phyloP scores from a whole-genome alignment of 2,797 vertebrate species.

The Siniperca scherzeri region DNA sequence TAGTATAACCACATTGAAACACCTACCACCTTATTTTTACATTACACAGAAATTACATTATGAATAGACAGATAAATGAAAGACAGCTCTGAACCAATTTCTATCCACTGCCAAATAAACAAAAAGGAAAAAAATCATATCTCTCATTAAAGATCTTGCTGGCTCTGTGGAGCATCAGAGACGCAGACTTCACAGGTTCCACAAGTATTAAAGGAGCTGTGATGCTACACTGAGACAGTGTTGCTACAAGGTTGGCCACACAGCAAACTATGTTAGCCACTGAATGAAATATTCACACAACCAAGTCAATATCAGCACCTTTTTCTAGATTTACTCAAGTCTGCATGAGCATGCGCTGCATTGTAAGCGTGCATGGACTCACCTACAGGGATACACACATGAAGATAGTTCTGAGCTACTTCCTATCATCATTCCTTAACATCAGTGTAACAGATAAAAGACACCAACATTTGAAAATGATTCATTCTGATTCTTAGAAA shows the following conservation, averaged over 20 bases:
- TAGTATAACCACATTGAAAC: neutral
- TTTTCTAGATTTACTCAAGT: neutral
- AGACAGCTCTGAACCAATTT: neutral
- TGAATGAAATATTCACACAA: conserved; percentile 5
- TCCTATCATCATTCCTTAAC: neutral
- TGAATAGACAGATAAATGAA: neutral
- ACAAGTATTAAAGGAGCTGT: neutral
- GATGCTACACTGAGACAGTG: conserved; percentile 2
- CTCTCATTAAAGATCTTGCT: neutral
- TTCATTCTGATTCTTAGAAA: conserved; percentile 3
- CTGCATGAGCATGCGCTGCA: neutral
- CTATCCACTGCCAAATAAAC: neutral
- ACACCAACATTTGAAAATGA: neutral
- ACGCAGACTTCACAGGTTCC: neutral
- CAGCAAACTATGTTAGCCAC: neutral
- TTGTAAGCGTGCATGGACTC: neutral
- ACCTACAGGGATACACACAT: neutral
- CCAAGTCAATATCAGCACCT: neutral
- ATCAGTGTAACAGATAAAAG: neutral
- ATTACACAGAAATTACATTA: neutral
- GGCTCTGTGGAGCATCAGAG: neutral
- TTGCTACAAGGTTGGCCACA: neutral
- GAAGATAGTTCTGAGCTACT: neutral
- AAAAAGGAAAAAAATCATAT: neutral
- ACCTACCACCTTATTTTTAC: too few species aligned